Evolutionary conservation across 1,140 invertebrate genomes (phyloP), one percentile per base, ranked within the genome.

Genomic region (Cotesia chilonis): DNA sequence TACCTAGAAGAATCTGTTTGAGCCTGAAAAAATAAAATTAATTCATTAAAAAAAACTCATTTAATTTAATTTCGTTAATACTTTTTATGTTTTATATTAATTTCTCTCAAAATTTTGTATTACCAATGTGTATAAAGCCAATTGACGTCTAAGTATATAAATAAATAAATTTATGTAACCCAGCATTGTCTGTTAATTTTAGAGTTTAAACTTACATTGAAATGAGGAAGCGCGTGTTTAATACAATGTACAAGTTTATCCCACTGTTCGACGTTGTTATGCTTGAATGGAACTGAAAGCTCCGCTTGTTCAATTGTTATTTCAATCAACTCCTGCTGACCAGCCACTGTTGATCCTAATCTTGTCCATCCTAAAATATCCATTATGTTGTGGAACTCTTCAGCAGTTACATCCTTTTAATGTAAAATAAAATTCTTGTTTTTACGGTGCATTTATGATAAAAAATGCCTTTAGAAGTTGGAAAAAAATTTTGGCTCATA

Each of bases 341-440:
- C 96, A 74, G 88, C 89, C 17, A 94, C 88, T 47, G 94, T 94
- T 75, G 92, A 92, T 60, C 94, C 92, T 57, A 95, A 88, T 84
- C 92, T 92, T 7, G 96, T 92, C 85, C 91, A 91, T 1, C 91
- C 91, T 73, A 98, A 87, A 68, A 97, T 89, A 17, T 93, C 92
- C 92, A 98, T 95, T 41, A 98, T 91, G 61, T 92, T 89, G 73
- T 96, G 92, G 87, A 98, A 98, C 86, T 98, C 96, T 77, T 97
- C 95, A 64, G 94, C 94, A 52, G 93, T 95, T 9, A 96, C 93
- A 89, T 96, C 94, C 92, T 95, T 77, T 1, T 84, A 82, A 74
- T 71, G 74, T 74, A 76, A 28, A 66, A n/a, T 41, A 59, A 14
- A 59, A 68, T 41, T 4, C 2, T 41, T 9, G 4, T 41, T 41